Conservation (phyloP, 1,140 invertebrate genomes). For the Psilanteris sp. region DNA sequence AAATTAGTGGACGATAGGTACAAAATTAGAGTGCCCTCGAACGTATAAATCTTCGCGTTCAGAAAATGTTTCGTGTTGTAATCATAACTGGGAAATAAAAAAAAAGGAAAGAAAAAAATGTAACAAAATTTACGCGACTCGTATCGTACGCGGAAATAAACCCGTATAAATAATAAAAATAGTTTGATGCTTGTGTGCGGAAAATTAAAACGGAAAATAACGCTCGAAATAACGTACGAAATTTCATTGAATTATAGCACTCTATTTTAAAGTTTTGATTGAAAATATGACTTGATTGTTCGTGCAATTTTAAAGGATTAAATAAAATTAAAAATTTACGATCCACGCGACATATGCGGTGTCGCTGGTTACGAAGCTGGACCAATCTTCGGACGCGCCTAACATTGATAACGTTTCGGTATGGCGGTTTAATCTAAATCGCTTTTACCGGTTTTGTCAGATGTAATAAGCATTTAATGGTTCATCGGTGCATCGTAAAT, state of each 20-base stretch:
- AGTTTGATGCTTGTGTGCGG: too few relatives aligned
- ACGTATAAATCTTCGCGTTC: slow-evolving; percentile 2
- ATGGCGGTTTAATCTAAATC: slow-evolving; percentile 18
- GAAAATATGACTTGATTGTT: slow-evolving; percentile 36
- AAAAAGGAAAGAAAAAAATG: too few relatives aligned
- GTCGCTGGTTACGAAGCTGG: slow-evolving; percentile 3
- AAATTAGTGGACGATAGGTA: slow-evolving; percentile 30
- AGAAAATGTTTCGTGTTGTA: not conserved
- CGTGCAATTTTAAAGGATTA: slow-evolving; percentile 39
- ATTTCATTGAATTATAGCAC: slow-evolving; percentile 34
- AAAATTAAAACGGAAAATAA: slow-evolving; percentile 25
- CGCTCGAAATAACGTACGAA: slow-evolving; percentile 18
- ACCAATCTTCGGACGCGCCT: slow-evolving; percentile 8
- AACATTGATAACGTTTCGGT: slow-evolving; percentile 35
- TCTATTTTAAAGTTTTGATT: slow-evolving; percentile 42
- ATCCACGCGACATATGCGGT: slow-evolving; percentile 36
- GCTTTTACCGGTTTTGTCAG: too few relatives aligned
- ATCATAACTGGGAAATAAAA: not conserved
- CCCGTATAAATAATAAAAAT: slow-evolving; percentile 19
- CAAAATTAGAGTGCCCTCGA: slow-evolving; percentile 4
- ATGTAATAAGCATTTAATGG: too few relatives aligned
- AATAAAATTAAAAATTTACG: slow-evolving; percentile 58
- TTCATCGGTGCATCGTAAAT: too few relatives aligned
- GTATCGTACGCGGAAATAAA: not conserved
- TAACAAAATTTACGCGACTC: not conserved